Percentiles rank a stretch among this genome's conserved stretches.
Conservation (phyloP, 2,888 invertebrate species). For the Drosophila rellima region DNA sequence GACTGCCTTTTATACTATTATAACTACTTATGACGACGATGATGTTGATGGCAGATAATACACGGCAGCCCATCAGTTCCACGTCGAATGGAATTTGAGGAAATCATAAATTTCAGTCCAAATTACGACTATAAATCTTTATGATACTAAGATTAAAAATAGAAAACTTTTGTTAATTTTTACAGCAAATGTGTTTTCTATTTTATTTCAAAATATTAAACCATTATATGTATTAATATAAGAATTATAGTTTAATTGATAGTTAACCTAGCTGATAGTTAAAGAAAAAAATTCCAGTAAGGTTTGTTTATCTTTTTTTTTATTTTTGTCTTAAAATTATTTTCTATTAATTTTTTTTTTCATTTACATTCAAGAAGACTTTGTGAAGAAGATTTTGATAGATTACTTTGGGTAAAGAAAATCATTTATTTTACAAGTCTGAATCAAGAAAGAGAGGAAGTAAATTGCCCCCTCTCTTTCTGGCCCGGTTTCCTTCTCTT, state of each 20-base stretch:
- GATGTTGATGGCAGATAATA: conserved; percentile 61
- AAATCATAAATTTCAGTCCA: not conserved
- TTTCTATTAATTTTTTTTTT: too few relatives aligned
- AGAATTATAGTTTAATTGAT: too few relatives aligned
- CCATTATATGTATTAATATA: too few relatives aligned
- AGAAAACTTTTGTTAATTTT: not conserved
- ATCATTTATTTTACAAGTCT: too few relatives aligned
- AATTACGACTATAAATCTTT: not conserved
- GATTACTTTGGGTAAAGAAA: not conserved
- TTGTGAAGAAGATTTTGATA: not conserved
- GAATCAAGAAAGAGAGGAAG: conserved; percentile 3
- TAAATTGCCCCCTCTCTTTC: not conserved
- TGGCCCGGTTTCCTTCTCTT: not conserved
- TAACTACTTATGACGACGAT: conserved; percentile 40
- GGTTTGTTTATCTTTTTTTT: too few relatives aligned
- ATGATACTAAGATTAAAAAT: not conserved
- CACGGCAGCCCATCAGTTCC: conserved; percentile 36
- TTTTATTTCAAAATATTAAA: not conserved
- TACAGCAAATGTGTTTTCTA: too few relatives aligned
- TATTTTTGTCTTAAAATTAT: too few relatives aligned
- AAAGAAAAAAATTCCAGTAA: too few relatives aligned
- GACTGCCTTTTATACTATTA: conserved; percentile 30
- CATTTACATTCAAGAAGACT: not conserved
- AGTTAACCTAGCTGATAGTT: too few relatives aligned
- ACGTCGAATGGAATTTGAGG: conserved; percentile 2